phyloP scores from a whole-genome alignment of 2,113 vertebrate species.

The Daubentonia madagascariensis region DNA sequence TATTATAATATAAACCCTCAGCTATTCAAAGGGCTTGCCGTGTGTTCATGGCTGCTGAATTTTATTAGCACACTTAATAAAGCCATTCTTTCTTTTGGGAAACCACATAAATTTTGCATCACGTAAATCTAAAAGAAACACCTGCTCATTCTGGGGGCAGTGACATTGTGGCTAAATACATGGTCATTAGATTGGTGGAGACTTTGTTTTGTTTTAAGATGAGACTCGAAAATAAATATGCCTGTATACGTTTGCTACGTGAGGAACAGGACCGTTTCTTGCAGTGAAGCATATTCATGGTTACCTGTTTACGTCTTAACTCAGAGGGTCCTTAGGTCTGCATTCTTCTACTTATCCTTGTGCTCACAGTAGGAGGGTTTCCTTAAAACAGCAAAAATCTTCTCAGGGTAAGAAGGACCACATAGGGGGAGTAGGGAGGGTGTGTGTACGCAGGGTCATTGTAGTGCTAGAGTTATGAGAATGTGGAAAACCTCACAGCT shows the following conservation, averaged over 20 bases:
- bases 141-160: background rate
- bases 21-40: background rate
- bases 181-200: background rate
- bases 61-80: constrained; percentile 14
- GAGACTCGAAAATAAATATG: background rate
- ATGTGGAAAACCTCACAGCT: background rate
- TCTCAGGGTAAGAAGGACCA: background rate
- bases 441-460: accelerated
- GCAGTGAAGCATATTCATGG: background rate
- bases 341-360: background rate
- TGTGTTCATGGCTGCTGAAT: background rate
- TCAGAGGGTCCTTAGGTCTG: background rate
- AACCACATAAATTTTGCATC: background rate
- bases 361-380: background rate
- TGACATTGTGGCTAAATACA: background rate
- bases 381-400: background rate
- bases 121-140: background rate
- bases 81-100: background rate
- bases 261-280: background rate
- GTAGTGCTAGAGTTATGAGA: background rate
- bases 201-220: background rate
- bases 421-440: accelerated
- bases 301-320: background rate
- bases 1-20: background rate
- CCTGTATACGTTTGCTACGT: background rate